Evolutionary conservation across 2,888 invertebrate species (phyloP).

Genomic region (Harpagoxenus sublaevis): DNA sequence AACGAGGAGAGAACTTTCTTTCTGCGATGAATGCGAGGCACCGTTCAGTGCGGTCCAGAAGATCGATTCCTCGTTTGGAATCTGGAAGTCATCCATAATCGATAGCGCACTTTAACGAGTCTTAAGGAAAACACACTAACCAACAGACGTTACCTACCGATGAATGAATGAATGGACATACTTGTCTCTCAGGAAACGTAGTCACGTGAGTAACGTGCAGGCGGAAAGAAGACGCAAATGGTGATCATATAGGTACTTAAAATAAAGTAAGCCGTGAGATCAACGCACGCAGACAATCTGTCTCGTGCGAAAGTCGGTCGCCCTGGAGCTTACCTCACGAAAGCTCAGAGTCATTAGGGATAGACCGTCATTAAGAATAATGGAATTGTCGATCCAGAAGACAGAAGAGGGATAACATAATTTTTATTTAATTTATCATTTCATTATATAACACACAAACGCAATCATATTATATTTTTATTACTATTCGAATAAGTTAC

Average conservation of each 20-base stretch:
- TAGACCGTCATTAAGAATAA: neutral
- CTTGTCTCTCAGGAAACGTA: conserved; percentile 57
- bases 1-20: neutral
- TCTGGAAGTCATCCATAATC: conserved; percentile 36
- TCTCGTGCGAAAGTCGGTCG: conserved; percentile 55
- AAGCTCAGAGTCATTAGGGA: conserved; percentile 46
- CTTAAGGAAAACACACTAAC: conserved; percentile 11
- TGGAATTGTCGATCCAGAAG: neutral
- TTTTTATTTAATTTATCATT: conserved; percentile 4
- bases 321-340: conserved; percentile 69
- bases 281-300: conserved; percentile 64
- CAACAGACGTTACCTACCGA: conserved; percentile 19
- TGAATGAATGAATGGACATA: conserved; percentile 68
- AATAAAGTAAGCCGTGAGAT: conserved; percentile 77
- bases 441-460: neutral
- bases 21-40: neutral
- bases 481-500: neutral
- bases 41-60: neutral
- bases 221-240: conserved; percentile 73
- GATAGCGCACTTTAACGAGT: conserved; percentile 17
- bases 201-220: conserved; percentile 30
- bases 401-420: neutral
- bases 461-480: neutral
- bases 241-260: conserved; percentile 78
- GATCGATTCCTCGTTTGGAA: conserved; percentile 9